Percentiles rank a stretch among this genome's conserved stretches.
phyloP scores from a whole-genome alignment of 2,797 vertebrate genomes.

The Myioborus melanocephalus region DNA sequence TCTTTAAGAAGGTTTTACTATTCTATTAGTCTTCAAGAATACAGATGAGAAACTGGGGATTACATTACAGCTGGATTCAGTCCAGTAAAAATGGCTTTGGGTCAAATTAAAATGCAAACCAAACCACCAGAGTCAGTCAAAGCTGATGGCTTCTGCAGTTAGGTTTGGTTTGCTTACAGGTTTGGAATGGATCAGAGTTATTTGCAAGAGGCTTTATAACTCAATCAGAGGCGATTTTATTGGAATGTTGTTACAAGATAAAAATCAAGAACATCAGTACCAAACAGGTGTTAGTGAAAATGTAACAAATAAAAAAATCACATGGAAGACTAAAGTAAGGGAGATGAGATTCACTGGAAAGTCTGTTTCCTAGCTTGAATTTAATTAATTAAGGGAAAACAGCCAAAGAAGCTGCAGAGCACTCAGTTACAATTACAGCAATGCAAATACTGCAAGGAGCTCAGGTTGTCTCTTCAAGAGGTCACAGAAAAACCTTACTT shows the following conservation, averaged over 20 bases:
- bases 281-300: background rate
- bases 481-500: background rate
- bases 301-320: background rate
- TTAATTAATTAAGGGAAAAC: background rate
- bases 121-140: conserved; percentile 13
- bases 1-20: conserved; percentile 72
- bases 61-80: conserved; percentile 58
- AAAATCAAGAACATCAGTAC: background rate
- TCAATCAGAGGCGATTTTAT: background rate
- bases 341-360: background rate
- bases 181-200: background rate
- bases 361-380: background rate
- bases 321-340: background rate
- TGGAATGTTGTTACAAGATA: background rate
- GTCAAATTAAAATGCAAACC: conserved; percentile 67
- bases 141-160: background rate
- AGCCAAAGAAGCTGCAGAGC: background rate
- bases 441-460: background rate
- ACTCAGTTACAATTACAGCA: background rate
- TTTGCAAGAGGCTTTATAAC: conserved; percentile 6
- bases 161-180: background rate
- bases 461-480: background rate
- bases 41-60: conserved; percentile 63
- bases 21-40: conserved; percentile 72
- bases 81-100: conserved; percentile 63